Evolutionary conservation across 2,797 vertebrate species (phyloP).

Genomic region (Coreius guichenoti): DNA sequence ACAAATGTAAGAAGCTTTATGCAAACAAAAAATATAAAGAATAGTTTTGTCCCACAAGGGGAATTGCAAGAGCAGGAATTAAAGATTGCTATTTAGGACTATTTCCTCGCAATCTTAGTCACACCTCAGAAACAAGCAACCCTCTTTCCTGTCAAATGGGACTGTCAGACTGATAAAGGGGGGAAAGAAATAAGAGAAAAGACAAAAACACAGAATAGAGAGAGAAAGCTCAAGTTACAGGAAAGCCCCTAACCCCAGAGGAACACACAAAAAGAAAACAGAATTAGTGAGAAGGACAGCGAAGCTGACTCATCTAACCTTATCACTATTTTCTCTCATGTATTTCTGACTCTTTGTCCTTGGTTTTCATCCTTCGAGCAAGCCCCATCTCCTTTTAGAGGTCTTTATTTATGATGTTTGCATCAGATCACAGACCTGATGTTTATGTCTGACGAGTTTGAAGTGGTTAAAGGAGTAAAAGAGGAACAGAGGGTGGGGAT

Average conservation of each 20-base stretch:
- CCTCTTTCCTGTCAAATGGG: slow-evolving; percentile 79
- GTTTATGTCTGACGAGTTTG: slow-evolving; percentile 65
- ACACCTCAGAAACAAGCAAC: slow-evolving; percentile 71
- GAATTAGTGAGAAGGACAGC: slow-evolving; percentile 21
- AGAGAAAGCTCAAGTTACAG: slow-evolving; percentile 58
- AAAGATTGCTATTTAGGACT: slow-evolving; percentile 73
- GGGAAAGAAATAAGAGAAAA: slow-evolving; percentile 52
- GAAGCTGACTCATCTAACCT: slow-evolving; percentile 60
- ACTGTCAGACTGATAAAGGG: slow-evolving; percentile 54
- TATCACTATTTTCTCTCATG: slow-evolving; percentile 7
- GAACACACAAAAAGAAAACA: slow-evolving; percentile 19
- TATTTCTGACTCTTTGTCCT: slow-evolving; percentile 35
- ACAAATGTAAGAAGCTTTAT: neutral
- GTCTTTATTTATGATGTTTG: slow-evolving; percentile 45
- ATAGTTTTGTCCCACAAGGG: slow-evolving; percentile 15
- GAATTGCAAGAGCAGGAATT: slow-evolving; percentile 64
- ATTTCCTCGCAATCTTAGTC: slow-evolving; percentile 73
- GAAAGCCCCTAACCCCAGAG: slow-evolving; percentile 55
- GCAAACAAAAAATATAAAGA: slow-evolving; percentile 27
- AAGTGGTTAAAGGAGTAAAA: slow-evolving; percentile 70
- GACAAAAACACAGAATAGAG: slow-evolving; percentile 52
- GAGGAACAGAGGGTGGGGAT: slow-evolving; percentile 40
- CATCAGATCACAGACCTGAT: slow-evolving; percentile 63
- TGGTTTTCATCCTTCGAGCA: slow-evolving; percentile 28
- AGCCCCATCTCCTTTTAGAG: slow-evolving; percentile 37